Conservation (phyloP, 2,113 vertebrate genomes). For the Gambusia holbrooki region DNA sequence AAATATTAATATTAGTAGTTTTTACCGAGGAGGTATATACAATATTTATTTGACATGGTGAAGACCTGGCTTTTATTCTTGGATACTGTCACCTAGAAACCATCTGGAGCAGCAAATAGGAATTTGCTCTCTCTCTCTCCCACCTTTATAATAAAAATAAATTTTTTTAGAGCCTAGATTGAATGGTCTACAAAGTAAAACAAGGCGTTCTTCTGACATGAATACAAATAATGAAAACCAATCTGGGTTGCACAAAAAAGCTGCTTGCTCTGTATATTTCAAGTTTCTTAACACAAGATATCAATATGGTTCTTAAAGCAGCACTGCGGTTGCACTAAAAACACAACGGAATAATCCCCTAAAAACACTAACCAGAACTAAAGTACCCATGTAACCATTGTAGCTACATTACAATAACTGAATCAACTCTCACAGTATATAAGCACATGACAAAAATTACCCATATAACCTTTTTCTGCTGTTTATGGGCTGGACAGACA, state of each 20-base stretch:
- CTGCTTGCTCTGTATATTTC: neutral
- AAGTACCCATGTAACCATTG: neutral
- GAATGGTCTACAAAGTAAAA: neutral
- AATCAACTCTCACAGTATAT: neutral
- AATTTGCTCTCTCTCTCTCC: too few relatives aligned
- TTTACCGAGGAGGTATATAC: neutral
- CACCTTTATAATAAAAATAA: neutral
- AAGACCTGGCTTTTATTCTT: neutral
- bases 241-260: neutral
- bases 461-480: neutral
- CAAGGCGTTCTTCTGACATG: neutral
- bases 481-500: neutral
- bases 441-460: neutral
- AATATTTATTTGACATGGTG: neutral
- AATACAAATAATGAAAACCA: constrained; percentile 9
- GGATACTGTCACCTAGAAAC: constrained; percentile 6
- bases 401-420: neutral
- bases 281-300: constrained; percentile 2
- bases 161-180: neutral
- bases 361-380: neutral
- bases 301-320: constrained; percentile 12
- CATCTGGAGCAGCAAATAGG: neutral
- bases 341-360: neutral
- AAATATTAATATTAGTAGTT: constrained; percentile 6
- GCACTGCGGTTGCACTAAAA: constrained; percentile 9